Conservation (phyloP, 2,888 invertebrate genomes). For the Margaritifera margaritifera region DNA sequence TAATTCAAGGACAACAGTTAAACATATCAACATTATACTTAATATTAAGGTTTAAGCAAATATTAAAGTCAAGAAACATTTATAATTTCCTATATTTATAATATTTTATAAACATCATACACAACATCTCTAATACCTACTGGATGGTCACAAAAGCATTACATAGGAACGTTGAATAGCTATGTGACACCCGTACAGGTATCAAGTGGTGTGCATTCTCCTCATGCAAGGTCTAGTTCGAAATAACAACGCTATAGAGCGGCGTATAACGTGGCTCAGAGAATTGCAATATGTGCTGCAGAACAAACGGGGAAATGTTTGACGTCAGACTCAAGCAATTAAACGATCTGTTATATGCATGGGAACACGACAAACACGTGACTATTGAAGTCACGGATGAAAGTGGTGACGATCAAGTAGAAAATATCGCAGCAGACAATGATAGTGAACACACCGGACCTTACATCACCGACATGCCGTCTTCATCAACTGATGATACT, state of each 20-base stretch:
- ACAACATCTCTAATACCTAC: not conserved
- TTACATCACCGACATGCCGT: too few relatives aligned
- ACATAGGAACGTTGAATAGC: not conserved
- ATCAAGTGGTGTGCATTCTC: not conserved
- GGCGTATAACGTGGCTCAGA: constrained; percentile 6
- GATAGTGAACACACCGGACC: too few relatives aligned
- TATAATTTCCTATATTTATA: too few relatives aligned
- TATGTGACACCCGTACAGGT: not conserved
- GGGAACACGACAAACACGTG: not conserved
- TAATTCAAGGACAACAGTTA: too few relatives aligned
- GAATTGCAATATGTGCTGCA: constrained; percentile 6
- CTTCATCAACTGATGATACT: too few relatives aligned
- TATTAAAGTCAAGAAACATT: too few relatives aligned
- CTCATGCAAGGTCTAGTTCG: constrained; percentile 1
- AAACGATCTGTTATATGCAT: not conserved
- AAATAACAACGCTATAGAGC: constrained; percentile 10
- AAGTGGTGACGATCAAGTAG: too few relatives aligned
- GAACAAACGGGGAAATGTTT: not conserved
- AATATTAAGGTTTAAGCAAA: too few relatives aligned
- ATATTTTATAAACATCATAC: too few relatives aligned
- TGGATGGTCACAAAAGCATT: constrained; percentile 1
- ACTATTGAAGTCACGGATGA: not conserved
- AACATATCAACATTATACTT: too few relatives aligned
- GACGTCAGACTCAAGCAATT: not conserved
- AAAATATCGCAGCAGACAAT: too few relatives aligned